Evolutionary conservation across 2,797 vertebrate species (phyloP), one percentile per base, ranked within the genome.

Genomic region (Alcedo atthis): DNA sequence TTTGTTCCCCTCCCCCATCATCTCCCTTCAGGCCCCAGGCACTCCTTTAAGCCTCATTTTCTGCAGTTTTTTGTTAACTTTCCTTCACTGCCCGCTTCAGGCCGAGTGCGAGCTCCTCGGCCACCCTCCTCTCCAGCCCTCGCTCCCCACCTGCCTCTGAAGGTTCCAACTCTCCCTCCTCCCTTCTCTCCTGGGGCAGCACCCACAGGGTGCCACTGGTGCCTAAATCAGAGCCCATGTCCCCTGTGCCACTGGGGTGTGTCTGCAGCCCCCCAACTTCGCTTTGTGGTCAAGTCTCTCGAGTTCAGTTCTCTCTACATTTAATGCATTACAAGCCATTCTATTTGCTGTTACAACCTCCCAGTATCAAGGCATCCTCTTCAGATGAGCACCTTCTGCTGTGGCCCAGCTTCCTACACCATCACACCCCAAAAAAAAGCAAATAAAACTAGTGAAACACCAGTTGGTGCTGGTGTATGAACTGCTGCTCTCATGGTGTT

Each of bases 1-100:
- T 84, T 75, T 77, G 22, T 62, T 77, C 71, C 68, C 30, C 42
- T 78, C 76, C 85, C 73, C 87, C 85, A 68, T 64, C 2, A 0
- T 67, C 68, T 89, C 79, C 69, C 80, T 93, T 58, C 58, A 42
- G 43, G 93, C 68, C 63, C 51, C 6, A 1, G 53, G n/a, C 6
- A 1, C 62, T 74, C 46, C 66, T 80, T 68, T 30, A 33, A 79
- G 69, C 73, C 55, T 54, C 33, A 21, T 66, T 73, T 78, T 81
- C 54, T 33, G 49, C 37, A 25, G 7, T 33, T 51, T 70, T 76
- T 76, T 33, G 15, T 70, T 71, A 4, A 0, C 4, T 78, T 67
- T 15, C n/a, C 54, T 45, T 74, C 0, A 0, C 62, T 30, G 68
- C 67, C 83, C 54, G 42, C 59, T 37, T n/a, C 0, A 0, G 71